These are phyloP conservation scores for Diprion similis DNA, from an alignment of 1,140 invertebrate genomes.

Conservation along the genomic window DNA sequence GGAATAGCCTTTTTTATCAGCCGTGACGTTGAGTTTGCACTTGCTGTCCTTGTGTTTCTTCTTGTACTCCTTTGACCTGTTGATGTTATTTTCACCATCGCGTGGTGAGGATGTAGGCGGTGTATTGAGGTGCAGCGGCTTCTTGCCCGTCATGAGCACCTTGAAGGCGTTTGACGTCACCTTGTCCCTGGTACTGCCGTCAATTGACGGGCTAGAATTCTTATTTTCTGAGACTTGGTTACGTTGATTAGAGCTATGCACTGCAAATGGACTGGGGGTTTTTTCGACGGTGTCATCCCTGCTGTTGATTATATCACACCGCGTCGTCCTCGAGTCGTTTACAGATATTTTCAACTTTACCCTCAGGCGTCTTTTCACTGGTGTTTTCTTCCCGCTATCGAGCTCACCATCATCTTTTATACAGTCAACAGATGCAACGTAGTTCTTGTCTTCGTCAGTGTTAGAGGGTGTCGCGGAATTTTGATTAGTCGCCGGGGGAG, in stretches of 20 bases:
- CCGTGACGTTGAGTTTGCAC: constrained; percentile 38
- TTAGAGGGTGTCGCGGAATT: constrained; percentile 22
- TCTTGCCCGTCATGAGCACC: constrained; percentile 40
- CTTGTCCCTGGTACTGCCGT: neutral
- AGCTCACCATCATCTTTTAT: neutral
- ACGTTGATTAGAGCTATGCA: neutral
- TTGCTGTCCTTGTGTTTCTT: constrained; percentile 31
- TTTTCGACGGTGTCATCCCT: constrained; percentile 46
- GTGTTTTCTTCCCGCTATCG: neutral
- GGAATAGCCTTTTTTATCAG: constrained; percentile 42
- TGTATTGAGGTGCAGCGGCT: constrained; percentile 25
- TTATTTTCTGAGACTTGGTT: neutral
- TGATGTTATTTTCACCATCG: constrained; percentile 12
- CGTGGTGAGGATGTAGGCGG: constrained; percentile 1
- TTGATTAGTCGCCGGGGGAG: constrained; percentile 31
- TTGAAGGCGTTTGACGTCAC: constrained; percentile 43
- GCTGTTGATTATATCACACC: constrained; percentile 44
- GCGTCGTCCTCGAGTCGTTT: constrained; percentile 19
- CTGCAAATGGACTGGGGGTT: constrained; percentile 41
- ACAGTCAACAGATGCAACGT: neutral
- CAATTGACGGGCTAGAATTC: neutral
- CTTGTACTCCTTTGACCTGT: constrained; percentile 23
- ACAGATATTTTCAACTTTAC: constrained; percentile 48
- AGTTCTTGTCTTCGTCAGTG: neutral
- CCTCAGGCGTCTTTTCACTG: constrained; percentile 39